Base-by-base conservation (phyloP, 2,797 vertebrate genomes). In the Margarornis squamiger region DNA sequence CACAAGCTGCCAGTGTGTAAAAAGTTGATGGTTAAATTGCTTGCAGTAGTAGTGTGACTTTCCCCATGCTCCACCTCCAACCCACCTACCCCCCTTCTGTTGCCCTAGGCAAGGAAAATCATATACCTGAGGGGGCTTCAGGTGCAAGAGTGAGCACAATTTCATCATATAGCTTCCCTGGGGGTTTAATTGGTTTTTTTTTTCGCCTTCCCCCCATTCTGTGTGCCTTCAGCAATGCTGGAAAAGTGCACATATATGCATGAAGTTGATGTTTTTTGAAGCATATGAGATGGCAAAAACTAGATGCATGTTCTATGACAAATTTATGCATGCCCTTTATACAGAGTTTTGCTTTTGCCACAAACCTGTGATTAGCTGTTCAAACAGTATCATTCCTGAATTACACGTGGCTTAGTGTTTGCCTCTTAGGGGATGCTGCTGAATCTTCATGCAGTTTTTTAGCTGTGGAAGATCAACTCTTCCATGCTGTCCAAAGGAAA, bases 301-400 rank as follows among this genome's bases (percentile, higher is more conserved):
- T 9, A 81, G 34, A 24, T 2, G 3, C 4, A 0, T 30, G 55
- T 81, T 92, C 41, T 58, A 26, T 2, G 10, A 49, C 32, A 52
- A 93, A 89, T 46, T 34, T 34, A 65, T 87, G 79, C 55, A 5
- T 0, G 1, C 73, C 63, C 63, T 96, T 81, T 73, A 90, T 20
- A 57, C 63, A 0, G 3, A 72, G 67, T 86, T 88, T 66, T 0
- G 0, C 55, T 81, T 39, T 52, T 81, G 73, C n/a, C 38, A 13
- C 57, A 70, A 90, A 88, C 59, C 62, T 92, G 54, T 93, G 79
- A 90, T 92, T 88, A 95, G 80, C 86, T 95, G 63, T 92, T 89
- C 92, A 55, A 94, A 75, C 70, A 86, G 57, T 77, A 54, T 55
- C n/a, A 43, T 86, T 95, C 52, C 86, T 48, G 59, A 93, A 51